Evolutionary conservation across 2,888 invertebrate species (phyloP), one percentile per base, ranked within the genome.

Genomic region (Argyresthia goedartella): DNA sequence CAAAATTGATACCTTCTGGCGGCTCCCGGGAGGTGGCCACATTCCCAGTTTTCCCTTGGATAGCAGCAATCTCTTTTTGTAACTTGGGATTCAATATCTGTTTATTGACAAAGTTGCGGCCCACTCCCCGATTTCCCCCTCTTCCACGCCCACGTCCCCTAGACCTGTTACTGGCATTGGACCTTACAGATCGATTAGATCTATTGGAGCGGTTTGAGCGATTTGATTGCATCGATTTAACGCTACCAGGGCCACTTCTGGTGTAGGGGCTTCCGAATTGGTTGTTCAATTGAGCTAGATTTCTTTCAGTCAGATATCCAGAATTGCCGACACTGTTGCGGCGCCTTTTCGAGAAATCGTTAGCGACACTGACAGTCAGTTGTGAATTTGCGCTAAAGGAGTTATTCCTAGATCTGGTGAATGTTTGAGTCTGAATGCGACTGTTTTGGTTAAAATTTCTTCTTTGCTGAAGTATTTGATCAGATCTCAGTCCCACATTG

Each of bases 301-400:
- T 82, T 47, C 78, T 74, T 58, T 67, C 72, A 57, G 81, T 78
- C 43, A 87, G 67, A 54, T 85, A 87, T 48, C 74, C 75, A 33
- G 70, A 65, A 58, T 66, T 80, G 0, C 85, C 85, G 51, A 80
- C 67, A 62, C 84, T 81, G 56, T 86, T 85, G 42, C 82, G 75
- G 43, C 87, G 79, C 51, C 70, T 75, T 51, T 71, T 78, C 1
- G 65, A 64, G 61, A 84, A 77, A 57, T 87, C 81, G 64, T 87
- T 87, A 1, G 81, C 74, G 1, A 87, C 85, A 64, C 82, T 85
- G 7, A 87, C 85, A 50, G 84, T 82, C 11, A 86, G 59, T 55
- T 81, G 80, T 36, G 81, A 76, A 47, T 76, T 67, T 46, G 77
- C 68, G 60, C 66, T 76, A 35, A 79, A 72, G 3, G 85, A 82